A percentile compares a stretch with the other conserved stretches of the same genome.
These are phyloP conservation scores for Ictalurus punctatus DNA, from an alignment of 2,113 vertebrate genomes.

Conservation along the genomic window DNA sequence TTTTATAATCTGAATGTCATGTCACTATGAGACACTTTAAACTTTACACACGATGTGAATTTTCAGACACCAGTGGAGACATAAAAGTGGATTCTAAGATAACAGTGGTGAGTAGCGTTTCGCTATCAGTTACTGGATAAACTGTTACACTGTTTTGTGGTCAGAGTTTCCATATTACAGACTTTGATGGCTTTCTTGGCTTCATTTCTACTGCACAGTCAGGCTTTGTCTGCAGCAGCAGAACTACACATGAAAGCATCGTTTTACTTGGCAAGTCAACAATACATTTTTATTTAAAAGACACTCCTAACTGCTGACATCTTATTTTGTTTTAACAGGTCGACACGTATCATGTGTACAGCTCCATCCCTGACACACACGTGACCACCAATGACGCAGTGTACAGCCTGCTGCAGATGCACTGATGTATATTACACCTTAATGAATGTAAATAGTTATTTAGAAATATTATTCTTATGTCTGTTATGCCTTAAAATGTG, in stretches of 20 bases:
- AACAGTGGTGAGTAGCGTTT: no score
- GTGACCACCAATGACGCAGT: neutral
- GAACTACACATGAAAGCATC: neutral
- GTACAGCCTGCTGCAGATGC: slow-evolving; percentile 30
- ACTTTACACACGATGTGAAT: no score
- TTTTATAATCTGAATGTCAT: no score
- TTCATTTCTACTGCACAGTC: no score
- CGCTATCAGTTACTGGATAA: no score
- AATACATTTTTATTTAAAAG: neutral
- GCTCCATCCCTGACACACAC: slow-evolving; percentile 31
- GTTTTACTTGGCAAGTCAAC: neutral
- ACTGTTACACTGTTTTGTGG: no score
- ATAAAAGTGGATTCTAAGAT: no score
- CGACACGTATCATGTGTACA: slow-evolving; percentile 35
- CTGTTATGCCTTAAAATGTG: neutral
- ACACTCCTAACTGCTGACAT: neutral
- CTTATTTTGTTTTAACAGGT: slow-evolving; percentile 8
- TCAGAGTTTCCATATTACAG: neutral
- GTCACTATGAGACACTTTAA: no score
- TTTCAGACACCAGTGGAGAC: no score
- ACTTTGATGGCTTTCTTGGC: neutral
- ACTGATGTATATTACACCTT: slow-evolving; percentile 17
- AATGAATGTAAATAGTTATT: neutral
- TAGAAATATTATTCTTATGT: neutral
- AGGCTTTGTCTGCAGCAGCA: neutral